Evolutionary conservation across 2,888 invertebrate genomes (phyloP).

Genomic region (Drepanosiphum platanoidis): DNA sequence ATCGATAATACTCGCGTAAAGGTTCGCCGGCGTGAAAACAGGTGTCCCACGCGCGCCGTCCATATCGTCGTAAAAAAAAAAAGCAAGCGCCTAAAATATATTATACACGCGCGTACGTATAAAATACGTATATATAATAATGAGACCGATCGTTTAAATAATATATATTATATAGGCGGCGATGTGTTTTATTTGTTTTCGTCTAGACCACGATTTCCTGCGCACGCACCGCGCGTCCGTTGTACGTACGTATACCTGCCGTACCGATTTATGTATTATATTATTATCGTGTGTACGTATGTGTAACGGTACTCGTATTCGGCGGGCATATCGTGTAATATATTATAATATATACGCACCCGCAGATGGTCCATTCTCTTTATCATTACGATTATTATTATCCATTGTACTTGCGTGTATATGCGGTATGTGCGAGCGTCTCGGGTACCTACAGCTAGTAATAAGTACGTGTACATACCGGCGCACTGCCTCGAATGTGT

Average conservation of each 20-base stretch:
- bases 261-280: not conserved
- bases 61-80: not conserved
- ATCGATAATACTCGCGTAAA: not conserved
- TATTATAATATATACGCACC: not conserved
- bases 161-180: no score
- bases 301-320: slow-evolving; percentile 35
- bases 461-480: no score
- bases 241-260: not conserved
- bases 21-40: not conserved
- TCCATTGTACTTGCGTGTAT: not conserved
- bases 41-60: not conserved
- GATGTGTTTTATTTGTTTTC: not conserved
- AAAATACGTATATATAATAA: not conserved
- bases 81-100: no score
- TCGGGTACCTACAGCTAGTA: no score
- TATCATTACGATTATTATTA: slow-evolving; percentile 41
- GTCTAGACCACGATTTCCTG: slow-evolving; percentile 13
- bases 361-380: slow-evolving; percentile 45
- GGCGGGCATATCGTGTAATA: not conserved
- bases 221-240: not conserved
- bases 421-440: not conserved
- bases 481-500: slow-evolving; percentile 10
- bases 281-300: not conserved
- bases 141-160: not conserved
- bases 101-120: no score